phyloP scores from a whole-genome alignment of 2,888 invertebrate species.

The Noctua comes region DNA sequence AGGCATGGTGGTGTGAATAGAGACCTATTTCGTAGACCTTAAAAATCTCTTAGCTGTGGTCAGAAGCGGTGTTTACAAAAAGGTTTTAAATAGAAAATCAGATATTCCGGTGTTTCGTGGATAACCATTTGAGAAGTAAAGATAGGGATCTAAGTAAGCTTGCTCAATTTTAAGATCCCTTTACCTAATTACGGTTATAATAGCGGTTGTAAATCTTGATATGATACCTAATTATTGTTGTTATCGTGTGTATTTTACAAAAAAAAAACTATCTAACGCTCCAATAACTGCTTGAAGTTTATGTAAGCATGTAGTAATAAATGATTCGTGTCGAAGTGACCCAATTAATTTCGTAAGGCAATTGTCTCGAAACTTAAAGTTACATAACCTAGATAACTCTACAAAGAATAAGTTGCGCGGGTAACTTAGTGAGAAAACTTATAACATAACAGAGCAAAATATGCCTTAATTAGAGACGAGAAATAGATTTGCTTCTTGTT shows the following conservation, averaged over 20 bases:
- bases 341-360: conserved; percentile 76
- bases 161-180: background rate
- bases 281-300: conserved; percentile 71
- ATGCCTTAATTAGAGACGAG: conserved; percentile 40
- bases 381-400: conserved; percentile 65
- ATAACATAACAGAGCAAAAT: conserved; percentile 38
- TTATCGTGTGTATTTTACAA: conserved; percentile 63
- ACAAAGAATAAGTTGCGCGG: conserved; percentile 49
- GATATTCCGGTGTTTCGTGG: background rate
- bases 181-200: background rate
- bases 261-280: conserved; percentile 66
- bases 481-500: conserved; percentile 10
- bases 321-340: conserved; percentile 74
- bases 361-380: conserved; percentile 71
- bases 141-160: background rate
- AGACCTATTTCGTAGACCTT: background rate
- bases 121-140: background rate
- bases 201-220: conserved; percentile 19
- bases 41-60: background rate
- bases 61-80: background rate
- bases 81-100: background rate
- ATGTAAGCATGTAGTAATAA: conserved; percentile 77
- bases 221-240: conserved; percentile 16
- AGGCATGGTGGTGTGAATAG: too few species aligned
- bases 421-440: conserved; percentile 54